These are phyloP conservation scores for Anoplopoma fimbria DNA, from an alignment of 2,113 vertebrate species.

Conservation along the genomic window DNA sequence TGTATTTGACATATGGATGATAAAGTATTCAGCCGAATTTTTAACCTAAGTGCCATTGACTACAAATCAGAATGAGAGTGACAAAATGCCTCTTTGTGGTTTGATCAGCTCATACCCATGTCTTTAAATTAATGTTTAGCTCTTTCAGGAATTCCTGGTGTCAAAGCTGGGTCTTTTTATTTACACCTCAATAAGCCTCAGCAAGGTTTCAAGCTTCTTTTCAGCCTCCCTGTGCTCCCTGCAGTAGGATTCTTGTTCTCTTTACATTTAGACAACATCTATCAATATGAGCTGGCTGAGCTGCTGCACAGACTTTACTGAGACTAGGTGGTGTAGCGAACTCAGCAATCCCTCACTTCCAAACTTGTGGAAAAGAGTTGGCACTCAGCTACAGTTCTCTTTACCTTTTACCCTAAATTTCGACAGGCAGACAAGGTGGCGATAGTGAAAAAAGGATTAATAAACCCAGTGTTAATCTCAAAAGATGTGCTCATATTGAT, in stretches of 20 bases:
- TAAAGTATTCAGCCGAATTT: slow-evolving; percentile 74
- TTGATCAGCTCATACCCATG: slow-evolving; percentile 50
- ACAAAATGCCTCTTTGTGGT: slow-evolving; percentile 62
- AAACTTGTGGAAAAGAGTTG: slow-evolving; percentile 38
- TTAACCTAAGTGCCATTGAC: slow-evolving; percentile 65
- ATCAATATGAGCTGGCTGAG: slow-evolving; percentile 45
- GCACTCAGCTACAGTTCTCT: slow-evolving; percentile 28
- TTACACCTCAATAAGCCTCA: slow-evolving; percentile 20
- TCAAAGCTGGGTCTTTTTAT: slow-evolving; percentile 3
- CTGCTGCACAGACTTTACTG: slow-evolving; percentile 12
- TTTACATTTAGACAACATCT: slow-evolving; percentile 55
- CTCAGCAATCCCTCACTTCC: slow-evolving; percentile 44
- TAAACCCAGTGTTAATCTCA: slow-evolving; percentile 40
- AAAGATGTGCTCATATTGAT: slow-evolving; percentile 49
- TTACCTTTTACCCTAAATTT: slow-evolving; percentile 38
- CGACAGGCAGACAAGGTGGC: slow-evolving; percentile 5
- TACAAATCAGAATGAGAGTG: slow-evolving; percentile 67
- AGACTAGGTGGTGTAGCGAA: slow-evolving; percentile 20
- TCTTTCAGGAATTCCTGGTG: slow-evolving; percentile 67
- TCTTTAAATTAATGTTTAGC: slow-evolving; percentile 61
- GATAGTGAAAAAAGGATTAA: slow-evolving; percentile 35
- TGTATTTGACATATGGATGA: slow-evolving; percentile 77
- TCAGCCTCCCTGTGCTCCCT: slow-evolving; percentile 22
- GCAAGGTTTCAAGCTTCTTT: slow-evolving; percentile 21
- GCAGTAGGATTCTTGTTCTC: slow-evolving; percentile 35